Conservation (phyloP, 2,797 vertebrate genomes). For the Cossypha caffra region DNA sequence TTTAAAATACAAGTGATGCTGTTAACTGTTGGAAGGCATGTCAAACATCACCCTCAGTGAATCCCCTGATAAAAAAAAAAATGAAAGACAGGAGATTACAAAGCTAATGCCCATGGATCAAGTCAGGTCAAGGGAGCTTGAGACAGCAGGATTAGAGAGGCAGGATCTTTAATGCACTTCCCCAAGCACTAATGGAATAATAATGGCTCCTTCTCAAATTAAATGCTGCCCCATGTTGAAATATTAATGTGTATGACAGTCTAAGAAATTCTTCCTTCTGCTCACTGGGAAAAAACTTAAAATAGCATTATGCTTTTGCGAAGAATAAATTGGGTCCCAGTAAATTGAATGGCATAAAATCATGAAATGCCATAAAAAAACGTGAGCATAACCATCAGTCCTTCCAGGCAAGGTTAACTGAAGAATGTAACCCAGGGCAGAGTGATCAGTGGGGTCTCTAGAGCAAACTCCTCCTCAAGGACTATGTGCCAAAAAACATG, state of each 20-base stretch:
- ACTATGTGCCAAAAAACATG: not conserved
- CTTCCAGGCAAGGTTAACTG: not conserved
- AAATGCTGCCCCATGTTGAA: constrained; percentile 37
- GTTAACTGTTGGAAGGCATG: not conserved
- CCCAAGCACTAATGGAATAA: constrained; percentile 44
- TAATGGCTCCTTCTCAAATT: constrained; percentile 39
- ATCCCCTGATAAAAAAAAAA: constrained; percentile 32
- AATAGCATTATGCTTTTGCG: not conserved
- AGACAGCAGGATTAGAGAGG: constrained; percentile 59
- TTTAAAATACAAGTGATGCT: not conserved
- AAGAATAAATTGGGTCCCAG: not conserved
- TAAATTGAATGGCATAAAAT: not conserved
- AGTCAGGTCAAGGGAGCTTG: constrained; percentile 77
- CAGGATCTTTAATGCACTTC: constrained; percentile 21
- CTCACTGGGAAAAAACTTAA: not conserved
- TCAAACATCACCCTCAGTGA: not conserved
- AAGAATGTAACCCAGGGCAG: not conserved
- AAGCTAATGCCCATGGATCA: constrained; percentile 85
- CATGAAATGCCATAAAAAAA: not conserved
- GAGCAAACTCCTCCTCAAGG: not conserved
- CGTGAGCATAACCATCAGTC: accelerated
- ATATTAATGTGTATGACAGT: not conserved
- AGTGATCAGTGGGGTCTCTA: not conserved
- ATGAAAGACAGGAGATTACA: constrained; percentile 74
- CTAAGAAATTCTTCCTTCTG: not conserved